Conservation (phyloP, 2,797 vertebrate genomes). For the Chromobotia macracanthus region DNA sequence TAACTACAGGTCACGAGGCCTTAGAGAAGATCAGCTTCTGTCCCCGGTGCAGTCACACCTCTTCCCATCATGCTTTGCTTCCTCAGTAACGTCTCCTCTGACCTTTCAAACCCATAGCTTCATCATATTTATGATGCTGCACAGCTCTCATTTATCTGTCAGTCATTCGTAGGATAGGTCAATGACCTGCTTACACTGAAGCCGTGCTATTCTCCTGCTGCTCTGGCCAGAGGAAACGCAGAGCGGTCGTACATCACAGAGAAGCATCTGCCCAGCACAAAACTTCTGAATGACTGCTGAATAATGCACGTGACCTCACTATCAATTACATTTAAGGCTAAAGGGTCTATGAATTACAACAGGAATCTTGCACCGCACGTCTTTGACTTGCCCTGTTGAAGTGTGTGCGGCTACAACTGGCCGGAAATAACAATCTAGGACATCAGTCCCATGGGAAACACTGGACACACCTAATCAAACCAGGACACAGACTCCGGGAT, state of each 20-base stretch:
- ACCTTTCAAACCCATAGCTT: conserved; percentile 41
- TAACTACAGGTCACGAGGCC: too few relatives aligned
- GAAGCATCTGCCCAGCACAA: not conserved
- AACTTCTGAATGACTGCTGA: not conserved
- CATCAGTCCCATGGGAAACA: conserved; percentile 8
- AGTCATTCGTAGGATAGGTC: conserved; percentile 42
- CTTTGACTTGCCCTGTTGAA: not conserved
- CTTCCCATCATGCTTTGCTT: conserved; percentile 29
- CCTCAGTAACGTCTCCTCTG: conserved; percentile 16
- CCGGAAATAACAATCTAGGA: conserved; percentile 31
- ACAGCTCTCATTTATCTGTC: conserved; percentile 34
- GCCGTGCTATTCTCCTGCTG: not conserved
- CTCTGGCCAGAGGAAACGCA: too few relatives aligned
- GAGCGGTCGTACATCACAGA: not conserved
- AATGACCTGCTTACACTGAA: conserved; percentile 12
- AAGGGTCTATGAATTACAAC: not conserved
- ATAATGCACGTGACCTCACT: conserved; percentile 7
- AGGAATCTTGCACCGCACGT: not conserved
- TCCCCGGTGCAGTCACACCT: not conserved
- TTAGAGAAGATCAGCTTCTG: too few relatives aligned
- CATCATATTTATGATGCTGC: conserved; percentile 36
- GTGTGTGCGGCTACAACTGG: conserved; percentile 33
- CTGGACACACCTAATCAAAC: conserved; percentile 23
- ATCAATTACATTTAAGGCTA: conserved; percentile 21
- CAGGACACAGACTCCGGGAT: conserved; percentile 32